Evolutionary conservation across 92 coral and sea anemone genomes (phyloP), one percentile per base, ranked within the genome.

Genomic region (Pocillopora grandis): DNA sequence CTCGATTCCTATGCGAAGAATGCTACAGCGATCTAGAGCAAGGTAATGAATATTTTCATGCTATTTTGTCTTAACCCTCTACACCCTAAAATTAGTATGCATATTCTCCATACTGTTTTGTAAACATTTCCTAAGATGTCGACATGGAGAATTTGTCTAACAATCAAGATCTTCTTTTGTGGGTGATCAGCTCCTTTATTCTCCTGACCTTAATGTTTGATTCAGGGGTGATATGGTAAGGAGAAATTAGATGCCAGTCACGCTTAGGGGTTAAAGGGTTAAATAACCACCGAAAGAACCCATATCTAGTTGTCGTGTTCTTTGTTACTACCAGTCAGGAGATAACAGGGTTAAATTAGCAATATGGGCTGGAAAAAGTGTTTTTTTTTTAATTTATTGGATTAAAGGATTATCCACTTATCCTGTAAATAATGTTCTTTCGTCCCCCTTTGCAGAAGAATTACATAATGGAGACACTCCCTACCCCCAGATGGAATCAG

Each of bases 1-100:
- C 98, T 17, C 84, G 89, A 19, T 94, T 86, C 90, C 81, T 94
- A 60, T 94, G 98, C 76, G 98, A 91, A 58, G 95, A 94, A 78
- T 94, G 98, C 71, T 94, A 94, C 72, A 84, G 80, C 12, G 85
- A 71, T 18, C 68, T 89, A 12, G 87, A 85, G 63, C 86, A 79
- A 80, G 92, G 94, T 85, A 80, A 5, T 21, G 23, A 0, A 23
- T 18, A 59, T 12, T 31, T 20, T 12, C 75, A 21, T 77, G 60
- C 7, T 36, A 27, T 20, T 66, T 13, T 20, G 21, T 12, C 18
- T 16, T 59, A 1, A 27, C 31, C 31, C 31, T 27, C 31, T 27
- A 27, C 31, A 27, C 31, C 31, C 31, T 27, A 27, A 27, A 27
- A 27, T 27, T 0, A 27, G 31, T 27, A 27, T 27, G 31, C 31